Percentiles rank a stretch among this genome's conserved stretches.
phyloP scores from a whole-genome alignment of 2,113 vertebrate genomes.

The Catharus bicknelli region DNA sequence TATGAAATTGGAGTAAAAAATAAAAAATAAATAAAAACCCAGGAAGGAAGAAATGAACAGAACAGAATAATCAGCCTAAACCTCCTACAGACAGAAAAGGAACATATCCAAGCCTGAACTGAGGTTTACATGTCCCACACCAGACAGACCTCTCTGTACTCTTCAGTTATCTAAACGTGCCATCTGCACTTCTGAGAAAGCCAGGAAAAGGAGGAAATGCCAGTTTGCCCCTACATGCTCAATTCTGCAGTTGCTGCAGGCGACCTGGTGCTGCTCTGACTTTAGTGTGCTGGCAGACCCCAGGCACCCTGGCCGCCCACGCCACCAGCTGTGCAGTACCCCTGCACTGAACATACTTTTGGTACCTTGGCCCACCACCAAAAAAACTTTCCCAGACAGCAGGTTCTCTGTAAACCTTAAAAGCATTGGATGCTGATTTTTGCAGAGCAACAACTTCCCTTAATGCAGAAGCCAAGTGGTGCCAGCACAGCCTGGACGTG shows the following conservation, averaged over 20 bases:
- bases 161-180: not conserved
- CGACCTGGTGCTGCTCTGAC: too few species aligned
- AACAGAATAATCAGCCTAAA: not conserved
- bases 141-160: not conserved
- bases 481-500: not conserved
- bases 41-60: not conserved
- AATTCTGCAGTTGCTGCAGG: not conserved
- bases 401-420: not conserved
- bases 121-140: not conserved
- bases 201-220: not conserved
- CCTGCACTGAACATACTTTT: not conserved
- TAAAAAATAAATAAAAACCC: not conserved
- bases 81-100: not conserved
- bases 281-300: not conserved
- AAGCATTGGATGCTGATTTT: not conserved
- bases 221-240: not conserved
- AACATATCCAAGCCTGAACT: not conserved
- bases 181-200: not conserved
- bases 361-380: not conserved
- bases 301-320: fast-evolving
- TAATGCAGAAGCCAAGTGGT: not conserved
- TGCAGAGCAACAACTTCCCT: not conserved
- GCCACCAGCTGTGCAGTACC: not conserved
- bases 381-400: not conserved
- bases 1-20: not conserved